Base-by-base conservation (phyloP, 2,888 invertebrate genomes). In the Torymus aiolomorphi region DNA sequence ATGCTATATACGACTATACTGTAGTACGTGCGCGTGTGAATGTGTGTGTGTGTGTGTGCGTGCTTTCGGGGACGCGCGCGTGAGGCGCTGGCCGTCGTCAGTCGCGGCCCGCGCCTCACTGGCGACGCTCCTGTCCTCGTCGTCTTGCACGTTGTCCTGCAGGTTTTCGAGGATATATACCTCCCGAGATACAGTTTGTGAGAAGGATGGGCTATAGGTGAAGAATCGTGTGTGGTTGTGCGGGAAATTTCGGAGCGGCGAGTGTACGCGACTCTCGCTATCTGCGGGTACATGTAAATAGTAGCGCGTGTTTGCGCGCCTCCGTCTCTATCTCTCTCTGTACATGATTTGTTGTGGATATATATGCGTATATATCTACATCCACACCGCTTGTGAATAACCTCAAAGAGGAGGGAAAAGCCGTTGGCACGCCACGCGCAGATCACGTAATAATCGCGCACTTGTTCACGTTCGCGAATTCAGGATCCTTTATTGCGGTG, bases 241-340 rank as follows among this genome's bases (percentile, higher is more conserved):
- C 3, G 24, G 3, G 24, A 24, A 3, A 24, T 24, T 24, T 24
- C 24, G 24, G 24, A 24, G 24, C 24, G 3, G 24, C 24, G 24
- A 24, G 24, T 24, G 24, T 24, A 3, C 24, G 24, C 3, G 24
- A 16, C 18, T 59, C 51, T n/a, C 42, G 13, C 49, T 72, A 52
- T 61, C 61, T 57, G 51, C 13, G 62, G 12, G 24, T 62, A 62
- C 52, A 72, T 72, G 72, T 62, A 72, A 72, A 72, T 62, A 62
- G 52, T 13, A 54, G 54, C 63, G 73, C 62, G 31, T 63, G 24
- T 24, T 24, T 24, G 24, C 24, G 24, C 24, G 24, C 24, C 24
- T 3, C 3, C 24, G 4, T n/a, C n/a, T 8, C 14, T 61, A 14
- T 20, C 31, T 1, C 18, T 16, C 24, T 0, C 0, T n/a, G 51